Base-by-base conservation (phyloP, 2,113 vertebrate species). In the Amphiprion percula region DNA sequence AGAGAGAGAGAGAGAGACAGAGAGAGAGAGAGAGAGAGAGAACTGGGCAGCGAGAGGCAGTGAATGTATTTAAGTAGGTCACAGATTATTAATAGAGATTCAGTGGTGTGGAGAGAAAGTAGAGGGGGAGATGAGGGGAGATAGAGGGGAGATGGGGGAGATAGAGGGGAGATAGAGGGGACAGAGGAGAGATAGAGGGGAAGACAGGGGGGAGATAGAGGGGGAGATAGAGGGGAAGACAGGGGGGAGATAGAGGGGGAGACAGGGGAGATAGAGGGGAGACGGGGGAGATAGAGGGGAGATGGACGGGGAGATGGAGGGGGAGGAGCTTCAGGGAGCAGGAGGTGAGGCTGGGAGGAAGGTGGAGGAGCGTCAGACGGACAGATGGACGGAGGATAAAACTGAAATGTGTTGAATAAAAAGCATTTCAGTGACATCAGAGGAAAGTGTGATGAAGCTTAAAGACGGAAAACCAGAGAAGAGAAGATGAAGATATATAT, bases 21-120 rank as follows among this genome's bases (percentile, higher is more conserved):
- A 21, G 21, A 21, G 21, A 21, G 21, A 21, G 21, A 21, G 21
- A 21, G 59, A 85, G 78, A 82, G 73, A 80, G 85, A 87, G 68
- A 88, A 21, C 21, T 21, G 86, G 59, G 28, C 26, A 72, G 83
- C 89, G 90, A 94, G 88, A 84, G 85, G 90, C 87, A 90, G 92
- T 87, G 91, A 94, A 91, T 94, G 94, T 92, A 92, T 94, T 95
- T 94, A 95, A 94, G 91, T 95, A 94, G 94, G 94, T 95, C 95
- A 95, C 92, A 93, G 93, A 94, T 95, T 95, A 95, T 95, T 95
- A 95, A 94, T 94, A 95, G 95, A 94, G 94, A 94, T 94, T 90
- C 93, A 94, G 89, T 88, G 90, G 91, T 78, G 90, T 93, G 93
- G 94, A 93, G 90, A 88, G 94, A 93, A 91, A 89, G 92, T 83